phyloP scores from a whole-genome alignment of 2,888 invertebrate species.

The Caradrina clavipalpis region DNA sequence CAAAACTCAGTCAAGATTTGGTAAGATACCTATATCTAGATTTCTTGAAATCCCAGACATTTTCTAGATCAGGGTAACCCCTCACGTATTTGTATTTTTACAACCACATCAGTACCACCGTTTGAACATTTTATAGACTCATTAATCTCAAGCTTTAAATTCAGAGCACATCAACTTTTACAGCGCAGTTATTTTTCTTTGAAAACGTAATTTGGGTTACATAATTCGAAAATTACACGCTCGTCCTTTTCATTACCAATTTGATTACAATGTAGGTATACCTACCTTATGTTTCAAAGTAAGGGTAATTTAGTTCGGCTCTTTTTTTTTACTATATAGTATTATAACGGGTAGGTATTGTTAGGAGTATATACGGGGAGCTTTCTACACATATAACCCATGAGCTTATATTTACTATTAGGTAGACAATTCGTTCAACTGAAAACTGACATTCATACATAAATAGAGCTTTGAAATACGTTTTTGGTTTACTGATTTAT shows the following conservation, averaged over 20 bases:
- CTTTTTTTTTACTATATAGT: not conserved
- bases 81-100: not conserved
- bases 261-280: too few relatives aligned
- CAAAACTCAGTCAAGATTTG: not conserved
- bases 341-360: not conserved
- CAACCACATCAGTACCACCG: not conserved
- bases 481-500: too few relatives aligned
- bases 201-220: not conserved
- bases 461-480: not conserved
- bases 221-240: not conserved
- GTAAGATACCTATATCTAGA: not conserved
- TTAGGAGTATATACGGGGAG: not conserved
- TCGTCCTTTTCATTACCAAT: constrained; percentile 1
- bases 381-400: not conserved
- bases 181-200: not conserved
- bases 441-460: not conserved
- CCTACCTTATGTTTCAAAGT: not conserved
- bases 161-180: not conserved
- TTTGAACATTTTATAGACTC: not conserved
- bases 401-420: not conserved
- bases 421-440: not conserved
- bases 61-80: too few relatives aligned
- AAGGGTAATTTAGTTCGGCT: not conserved
- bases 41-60: not conserved
- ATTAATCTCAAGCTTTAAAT: not conserved